Percentiles rank a stretch among this genome's conserved stretches.
phyloP scores from a whole-genome alignment of 2,797 vertebrate genomes.

The Macropus fuliginosus region DNA sequence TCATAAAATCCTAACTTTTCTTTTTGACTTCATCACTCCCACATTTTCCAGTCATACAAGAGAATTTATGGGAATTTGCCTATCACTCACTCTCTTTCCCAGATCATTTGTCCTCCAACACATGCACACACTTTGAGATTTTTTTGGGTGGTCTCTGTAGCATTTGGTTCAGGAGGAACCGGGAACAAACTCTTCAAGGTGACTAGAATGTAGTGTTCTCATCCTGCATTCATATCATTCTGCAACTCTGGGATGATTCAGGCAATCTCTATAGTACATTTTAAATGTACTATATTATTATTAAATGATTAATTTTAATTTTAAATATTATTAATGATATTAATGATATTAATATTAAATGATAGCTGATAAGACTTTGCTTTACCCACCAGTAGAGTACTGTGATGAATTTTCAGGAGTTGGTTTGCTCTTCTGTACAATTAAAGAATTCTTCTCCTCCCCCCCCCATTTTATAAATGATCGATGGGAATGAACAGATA shows the following conservation, averaged over 20 bases:
- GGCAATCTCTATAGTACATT: background rate
- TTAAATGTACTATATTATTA: too few species aligned
- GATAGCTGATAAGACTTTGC: background rate
- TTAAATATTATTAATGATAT: too few species aligned
- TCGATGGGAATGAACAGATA: background rate
- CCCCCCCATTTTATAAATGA: background rate
- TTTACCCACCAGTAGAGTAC: background rate
- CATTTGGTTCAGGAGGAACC: background rate
- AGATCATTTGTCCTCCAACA: background rate
- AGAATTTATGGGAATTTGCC: background rate
- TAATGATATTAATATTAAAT: too few species aligned
- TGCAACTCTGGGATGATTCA: background rate
- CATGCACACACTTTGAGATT: background rate
- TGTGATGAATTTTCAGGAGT: background rate
- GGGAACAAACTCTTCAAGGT: background rate
- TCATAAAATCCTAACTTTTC: background rate
- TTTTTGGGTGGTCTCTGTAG: background rate
- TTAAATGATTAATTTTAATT: too few species aligned
- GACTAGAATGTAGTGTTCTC: background rate
- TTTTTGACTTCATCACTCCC: background rate
- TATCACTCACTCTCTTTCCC: background rate
- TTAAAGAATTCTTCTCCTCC: background rate
- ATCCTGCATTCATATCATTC: background rate
- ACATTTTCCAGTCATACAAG: background rate
- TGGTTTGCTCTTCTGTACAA: background rate